Conservation (phyloP, 2,113 vertebrate species). For the Ceratotherium simum region DNA sequence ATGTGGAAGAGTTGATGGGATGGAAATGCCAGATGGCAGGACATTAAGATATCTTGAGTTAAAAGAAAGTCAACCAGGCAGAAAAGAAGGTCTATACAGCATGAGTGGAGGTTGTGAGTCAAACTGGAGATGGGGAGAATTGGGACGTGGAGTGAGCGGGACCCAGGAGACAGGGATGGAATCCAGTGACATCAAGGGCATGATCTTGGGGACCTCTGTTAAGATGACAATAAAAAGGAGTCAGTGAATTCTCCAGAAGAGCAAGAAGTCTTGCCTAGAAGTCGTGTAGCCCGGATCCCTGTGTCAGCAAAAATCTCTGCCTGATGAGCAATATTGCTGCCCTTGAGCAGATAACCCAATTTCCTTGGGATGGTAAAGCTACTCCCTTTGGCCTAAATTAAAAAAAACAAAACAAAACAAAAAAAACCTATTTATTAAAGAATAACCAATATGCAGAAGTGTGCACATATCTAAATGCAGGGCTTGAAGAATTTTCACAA, state of each 20-base stretch:
- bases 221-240: background rate
- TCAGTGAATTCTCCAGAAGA: background rate
- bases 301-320: background rate
- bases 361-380: background rate
- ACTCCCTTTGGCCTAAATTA: background rate
- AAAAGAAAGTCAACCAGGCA: background rate
- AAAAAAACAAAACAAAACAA: background rate
- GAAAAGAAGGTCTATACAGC: background rate
- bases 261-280: background rate
- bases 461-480: background rate
- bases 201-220: background rate
- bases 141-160: background rate
- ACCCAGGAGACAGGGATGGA: background rate
- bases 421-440: background rate
- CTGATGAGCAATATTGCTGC: background rate
- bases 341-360: background rate
- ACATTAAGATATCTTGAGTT: background rate
- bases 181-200: background rate
- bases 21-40: background rate
- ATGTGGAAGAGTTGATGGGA: background rate
- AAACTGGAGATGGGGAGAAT: background rate
- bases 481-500: background rate
- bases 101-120: background rate
- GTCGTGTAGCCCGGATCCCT: fast-evolving
- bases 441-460: background rate